phyloP scores from a whole-genome alignment of 2,797 vertebrate genomes.

The Ataeniobius toweri region DNA sequence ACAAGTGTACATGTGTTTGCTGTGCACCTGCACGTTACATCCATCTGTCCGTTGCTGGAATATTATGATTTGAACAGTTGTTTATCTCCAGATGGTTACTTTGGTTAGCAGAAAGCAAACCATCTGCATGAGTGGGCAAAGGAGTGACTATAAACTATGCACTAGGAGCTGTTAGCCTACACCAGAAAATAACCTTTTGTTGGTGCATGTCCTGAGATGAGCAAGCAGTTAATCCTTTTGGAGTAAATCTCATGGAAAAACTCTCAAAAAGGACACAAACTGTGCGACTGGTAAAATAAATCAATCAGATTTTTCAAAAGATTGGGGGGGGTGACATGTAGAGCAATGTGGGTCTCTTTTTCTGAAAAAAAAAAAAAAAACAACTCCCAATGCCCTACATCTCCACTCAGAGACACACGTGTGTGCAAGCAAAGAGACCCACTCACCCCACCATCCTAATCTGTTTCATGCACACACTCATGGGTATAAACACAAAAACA shows the following conservation, averaged over 20 bases:
- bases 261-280: constrained; percentile 28
- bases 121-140: constrained; percentile 33
- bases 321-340: constrained; percentile 23
- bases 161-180: neutral
- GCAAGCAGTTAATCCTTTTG: neutral
- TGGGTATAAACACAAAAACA: constrained; percentile 41
- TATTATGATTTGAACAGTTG: constrained; percentile 50
- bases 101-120: constrained; percentile 32
- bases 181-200: constrained; percentile 11
- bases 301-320: constrained; percentile 33
- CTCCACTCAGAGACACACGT: constrained; percentile 46
- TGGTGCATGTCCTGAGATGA: constrained; percentile 5
- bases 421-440: constrained; percentile 46
- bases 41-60: constrained; percentile 49
- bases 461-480: constrained; percentile 64
- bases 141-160: constrained; percentile 11
- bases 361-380: constrained; percentile 10
- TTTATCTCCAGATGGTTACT: constrained; percentile 43
- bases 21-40: constrained; percentile 52
- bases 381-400: constrained; percentile 56
- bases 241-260: constrained; percentile 21
- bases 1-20: constrained; percentile 43
- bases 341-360: constrained; percentile 39
- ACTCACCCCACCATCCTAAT: constrained; percentile 59
- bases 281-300: constrained; percentile 42